phyloP scores from a whole-genome alignment of 2,113 vertebrate species.

The Geothlypis trichas region DNA sequence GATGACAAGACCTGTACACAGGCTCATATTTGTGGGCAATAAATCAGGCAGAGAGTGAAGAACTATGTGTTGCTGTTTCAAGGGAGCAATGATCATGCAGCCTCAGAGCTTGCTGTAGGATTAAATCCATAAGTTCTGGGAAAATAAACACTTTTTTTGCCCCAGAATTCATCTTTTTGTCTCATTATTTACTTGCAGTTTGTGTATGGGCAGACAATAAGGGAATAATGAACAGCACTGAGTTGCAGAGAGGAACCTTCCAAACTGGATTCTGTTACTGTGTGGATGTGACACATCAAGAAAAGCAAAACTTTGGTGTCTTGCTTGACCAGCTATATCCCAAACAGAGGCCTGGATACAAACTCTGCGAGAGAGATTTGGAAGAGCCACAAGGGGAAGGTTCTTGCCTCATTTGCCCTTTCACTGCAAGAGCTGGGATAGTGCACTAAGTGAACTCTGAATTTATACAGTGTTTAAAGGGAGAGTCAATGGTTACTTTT shows the following conservation, averaged over 20 bases:
- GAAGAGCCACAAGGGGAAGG: not conserved
- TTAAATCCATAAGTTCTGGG: not conserved
- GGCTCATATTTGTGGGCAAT: not conserved
- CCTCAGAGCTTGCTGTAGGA: not conserved
- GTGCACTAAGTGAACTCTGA: not conserved
- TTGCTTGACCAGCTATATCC: not conserved
- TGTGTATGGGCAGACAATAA: not conserved
- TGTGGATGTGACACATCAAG: not conserved
- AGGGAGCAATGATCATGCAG: not conserved
- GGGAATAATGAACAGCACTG: not conserved
- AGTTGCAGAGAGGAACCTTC: not conserved
- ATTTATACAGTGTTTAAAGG: not conserved
- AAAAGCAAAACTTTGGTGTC: not conserved
- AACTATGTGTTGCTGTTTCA: not conserved
- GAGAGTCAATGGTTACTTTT: not conserved
- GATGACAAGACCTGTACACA: not conserved
- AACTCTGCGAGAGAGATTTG: not conserved
- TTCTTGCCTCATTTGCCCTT: not conserved
- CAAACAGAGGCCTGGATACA: not conserved
- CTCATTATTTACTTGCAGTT: not conserved
- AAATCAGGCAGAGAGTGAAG: not conserved
- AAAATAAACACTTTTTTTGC: not conserved
- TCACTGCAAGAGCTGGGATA: not conserved
- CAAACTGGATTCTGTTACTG: not conserved
- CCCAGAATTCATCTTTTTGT: not conserved